Base-by-base conservation (phyloP, 2,888 invertebrate genomes). In the Drosophila leonis region DNA sequence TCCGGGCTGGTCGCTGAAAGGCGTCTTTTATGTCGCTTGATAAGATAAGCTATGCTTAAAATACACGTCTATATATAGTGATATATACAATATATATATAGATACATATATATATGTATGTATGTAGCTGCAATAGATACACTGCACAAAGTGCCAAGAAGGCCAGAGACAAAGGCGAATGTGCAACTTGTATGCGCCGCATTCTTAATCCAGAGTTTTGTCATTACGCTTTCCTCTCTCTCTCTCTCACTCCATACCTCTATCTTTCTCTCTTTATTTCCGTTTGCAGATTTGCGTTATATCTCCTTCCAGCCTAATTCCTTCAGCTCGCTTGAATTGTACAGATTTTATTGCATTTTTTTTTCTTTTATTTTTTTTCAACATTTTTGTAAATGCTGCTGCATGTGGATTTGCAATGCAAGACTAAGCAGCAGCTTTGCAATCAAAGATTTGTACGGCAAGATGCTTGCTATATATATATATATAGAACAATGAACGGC, bases 11-110 rank as follows among this genome's bases (percentile, higher is more conserved):
- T 72, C 90, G 90, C 88, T 85, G 84, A 85, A 89, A 85, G 90
- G 90, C 84, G 88, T 87, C 84, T 89, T 84, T 85, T 85, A 89
- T 87, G 88, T 89, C 82, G 72, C 84, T 87, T 89, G 84, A 85
- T 85, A 85, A 85, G 84, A 85, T 89, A 85, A 85, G 90, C 84
- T 70, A 87, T 79, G 90, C 90, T 85, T 85, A 85, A 85, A 89
- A 85, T 89, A 89, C 83, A 88, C 82, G 60, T 79, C 73, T 83
- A 80, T 84, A 64, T 70, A 55, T 77, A 69, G 18, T 29, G 20
- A 31, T 7, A 31, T 10, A 56, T 13, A 54, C 9, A n/a, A 18
- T 1, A 20, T 0, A 31, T 8, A 41, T 0, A 54, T 12, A 51
- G 9, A 41, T 13, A 42, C 3, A 20, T 54, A 63, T 72, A 78